phyloP scores from a whole-genome alignment of 2,113 vertebrate species.

The Bungarus multicinctus region DNA sequence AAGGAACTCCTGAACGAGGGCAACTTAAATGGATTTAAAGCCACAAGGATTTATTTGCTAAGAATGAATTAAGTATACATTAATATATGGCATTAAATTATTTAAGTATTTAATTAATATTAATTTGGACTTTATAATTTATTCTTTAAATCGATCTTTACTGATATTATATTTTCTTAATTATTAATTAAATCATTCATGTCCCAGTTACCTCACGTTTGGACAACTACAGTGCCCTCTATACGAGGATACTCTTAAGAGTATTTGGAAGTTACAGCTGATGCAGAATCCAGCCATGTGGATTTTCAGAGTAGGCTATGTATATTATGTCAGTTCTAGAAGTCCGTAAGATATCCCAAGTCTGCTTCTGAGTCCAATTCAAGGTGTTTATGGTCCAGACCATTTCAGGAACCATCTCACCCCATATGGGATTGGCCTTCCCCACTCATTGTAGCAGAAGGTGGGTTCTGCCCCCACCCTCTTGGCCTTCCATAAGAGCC shows the following conservation, averaged over 20 bases:
- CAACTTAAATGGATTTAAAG: neutral
- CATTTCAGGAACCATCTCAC: neutral
- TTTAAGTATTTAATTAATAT: neutral
- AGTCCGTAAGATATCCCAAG: neutral
- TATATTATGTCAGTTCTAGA: neutral
- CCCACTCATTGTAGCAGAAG: neutral
- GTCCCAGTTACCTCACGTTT: neutral
- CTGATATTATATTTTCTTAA: neutral
- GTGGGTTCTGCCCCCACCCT: neutral
- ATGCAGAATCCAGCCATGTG: neutral
- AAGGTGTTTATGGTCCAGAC: neutral
- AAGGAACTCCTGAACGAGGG: neutral
- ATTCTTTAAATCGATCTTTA: neutral
- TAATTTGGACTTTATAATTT: neutral
- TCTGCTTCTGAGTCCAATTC: neutral
- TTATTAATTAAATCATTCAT: neutral
- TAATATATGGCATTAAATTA: neutral
- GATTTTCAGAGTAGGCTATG: too few species aligned
- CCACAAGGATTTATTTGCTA: neutral
- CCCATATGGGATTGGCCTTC: neutral
- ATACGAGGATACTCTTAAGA: neutral
- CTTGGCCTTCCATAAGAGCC: neutral
- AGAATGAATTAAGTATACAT: neutral
- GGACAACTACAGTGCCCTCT: neutral
- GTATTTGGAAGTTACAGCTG: neutral